A percentile compares a stretch with the other conserved stretches of the same genome.
Conservation (phyloP, 2,797 vertebrate species). For the Carapus acus region DNA sequence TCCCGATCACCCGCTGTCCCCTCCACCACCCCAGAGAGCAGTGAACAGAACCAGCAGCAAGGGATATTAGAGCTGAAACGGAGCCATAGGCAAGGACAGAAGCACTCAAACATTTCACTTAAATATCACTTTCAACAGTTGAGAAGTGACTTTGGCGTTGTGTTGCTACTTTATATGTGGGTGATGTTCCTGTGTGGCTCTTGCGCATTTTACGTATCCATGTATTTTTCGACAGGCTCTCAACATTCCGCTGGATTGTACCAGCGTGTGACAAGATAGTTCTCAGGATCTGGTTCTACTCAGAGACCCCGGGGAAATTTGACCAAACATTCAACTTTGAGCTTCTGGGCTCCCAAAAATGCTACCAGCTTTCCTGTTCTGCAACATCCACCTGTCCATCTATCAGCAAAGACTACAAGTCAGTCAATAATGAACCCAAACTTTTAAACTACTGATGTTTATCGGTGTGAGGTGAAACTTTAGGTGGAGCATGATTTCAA, state of each 20-base stretch:
- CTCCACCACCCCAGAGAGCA: constrained; percentile 17
- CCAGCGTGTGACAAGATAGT: constrained; percentile 70
- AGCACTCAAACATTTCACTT: neutral
- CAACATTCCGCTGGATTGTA: constrained; percentile 80
- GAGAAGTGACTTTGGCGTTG: too few species aligned
- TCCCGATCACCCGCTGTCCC: fast-evolving
- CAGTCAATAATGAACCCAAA: constrained; percentile 51
- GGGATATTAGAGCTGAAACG: constrained; percentile 45
- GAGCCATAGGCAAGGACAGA: constrained; percentile 43
- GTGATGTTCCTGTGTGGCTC: too few species aligned
- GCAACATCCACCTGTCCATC: constrained; percentile 77
- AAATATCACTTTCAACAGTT: neutral
- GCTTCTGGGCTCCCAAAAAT: constrained; percentile 72
- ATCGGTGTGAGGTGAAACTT: too few species aligned
- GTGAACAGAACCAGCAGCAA: constrained; percentile 39
- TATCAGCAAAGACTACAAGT: constrained; percentile 80
- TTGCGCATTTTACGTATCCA: neutral
- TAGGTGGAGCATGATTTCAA: too few species aligned
- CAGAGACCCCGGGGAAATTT: constrained; percentile 67
- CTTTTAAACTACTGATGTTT: neutral
- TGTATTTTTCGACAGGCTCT: constrained; percentile 67
- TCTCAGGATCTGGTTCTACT: constrained; percentile 77
- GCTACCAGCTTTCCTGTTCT: constrained; percentile 77
- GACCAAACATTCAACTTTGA: constrained; percentile 83
- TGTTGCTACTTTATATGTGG: too few species aligned